Base-by-base conservation (phyloP, 2,113 vertebrate species). In the Rhegmatorhina hoffmannsi region DNA sequence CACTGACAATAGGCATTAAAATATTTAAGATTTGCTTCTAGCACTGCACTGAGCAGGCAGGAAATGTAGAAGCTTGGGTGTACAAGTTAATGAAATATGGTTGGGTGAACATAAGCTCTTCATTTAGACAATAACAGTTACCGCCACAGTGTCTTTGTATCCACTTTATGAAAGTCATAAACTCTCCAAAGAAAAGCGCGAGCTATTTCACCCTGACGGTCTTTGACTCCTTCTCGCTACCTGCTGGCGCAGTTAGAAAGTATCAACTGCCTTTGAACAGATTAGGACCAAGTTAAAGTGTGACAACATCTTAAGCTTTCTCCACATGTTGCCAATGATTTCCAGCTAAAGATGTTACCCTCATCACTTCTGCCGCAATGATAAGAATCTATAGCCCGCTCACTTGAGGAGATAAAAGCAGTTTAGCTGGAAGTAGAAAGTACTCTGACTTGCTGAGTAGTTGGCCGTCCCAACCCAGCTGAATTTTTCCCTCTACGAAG, bases 221-320 rank as follows among this genome's bases (percentile, higher is more conserved):
- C 95, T 96, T 94, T 97, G 94, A 96, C 93, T 94, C 92, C 34
- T 79, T 81, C 95, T 96, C 96, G 89, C 95, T 96, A 97, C 97
- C 93, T 95, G 92, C 96, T 96, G 95, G 96, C 81, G 73, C 95
- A 94, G 96, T 97, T 96, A 95, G 96, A 97, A 96, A 98, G 97
- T 97, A 97, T 96, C 97, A 97, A 84, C 81, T 93, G 97, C 97
- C 98, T 98, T 98, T 99, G 98, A 98, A 98, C 97, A 98, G 98
- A 98, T 98, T 98, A 98, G 93, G 90, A 97, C 97, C 98, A 98
- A 98, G 96, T 98, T 98, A 98, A 98, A 99, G 98, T 98, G 98
- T 98, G 98, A 99, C 98, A 98, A 98, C 98, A 98, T 98, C 98
- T 98, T 98, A 98, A 98, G 98, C 98, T 98, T 97, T 98, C 98